Evolutionary conservation across 2,888 invertebrate species (phyloP).

Genomic region (Agelastica alni): DNA sequence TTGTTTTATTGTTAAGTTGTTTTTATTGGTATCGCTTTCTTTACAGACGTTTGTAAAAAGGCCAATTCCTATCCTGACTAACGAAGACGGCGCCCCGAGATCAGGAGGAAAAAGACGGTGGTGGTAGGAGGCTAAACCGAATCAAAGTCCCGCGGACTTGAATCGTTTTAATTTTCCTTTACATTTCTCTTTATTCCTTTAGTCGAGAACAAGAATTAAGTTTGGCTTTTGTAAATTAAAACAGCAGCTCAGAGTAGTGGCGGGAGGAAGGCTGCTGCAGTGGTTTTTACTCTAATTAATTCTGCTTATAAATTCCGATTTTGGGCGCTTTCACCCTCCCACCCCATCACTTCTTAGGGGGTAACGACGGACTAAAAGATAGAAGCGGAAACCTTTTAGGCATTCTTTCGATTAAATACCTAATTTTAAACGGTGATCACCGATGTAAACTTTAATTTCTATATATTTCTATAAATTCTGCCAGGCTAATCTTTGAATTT

Average conservation of each 20-base stretch:
- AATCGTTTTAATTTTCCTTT: constrained; percentile 62
- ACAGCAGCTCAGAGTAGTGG: constrained; percentile 55
- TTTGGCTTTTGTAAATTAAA: constrained; percentile 63
- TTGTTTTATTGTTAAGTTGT: too few species aligned
- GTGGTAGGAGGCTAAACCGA: constrained; percentile 52
- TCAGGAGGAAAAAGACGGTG: constrained; percentile 43
- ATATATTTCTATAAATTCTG: too few species aligned
- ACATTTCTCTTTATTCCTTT: constrained; percentile 61
- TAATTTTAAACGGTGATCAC: constrained; percentile 10
- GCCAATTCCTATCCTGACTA: background rate
- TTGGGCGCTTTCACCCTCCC: constrained; percentile 38
- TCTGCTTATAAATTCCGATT: constrained; percentile 62
- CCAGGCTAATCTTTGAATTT: too few species aligned
- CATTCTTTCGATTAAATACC: constrained; percentile 10
- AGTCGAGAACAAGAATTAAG: constrained; percentile 61
- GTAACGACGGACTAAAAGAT: constrained; percentile 8
- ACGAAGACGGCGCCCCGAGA: constrained; percentile 13
- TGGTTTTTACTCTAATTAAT: constrained; percentile 62
- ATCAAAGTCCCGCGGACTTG: constrained; percentile 56
- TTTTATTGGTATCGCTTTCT: too few species aligned
- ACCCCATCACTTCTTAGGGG: constrained; percentile 8
- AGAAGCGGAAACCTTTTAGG: constrained; percentile 2
- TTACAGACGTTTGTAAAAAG: too few species aligned
- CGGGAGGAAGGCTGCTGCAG: constrained; percentile 57
- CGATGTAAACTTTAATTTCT: background rate